Evolutionary conservation across 2,888 invertebrate genomes (phyloP), one percentile per base, ranked within the genome.

Genomic region (Noctua pronuba): DNA sequence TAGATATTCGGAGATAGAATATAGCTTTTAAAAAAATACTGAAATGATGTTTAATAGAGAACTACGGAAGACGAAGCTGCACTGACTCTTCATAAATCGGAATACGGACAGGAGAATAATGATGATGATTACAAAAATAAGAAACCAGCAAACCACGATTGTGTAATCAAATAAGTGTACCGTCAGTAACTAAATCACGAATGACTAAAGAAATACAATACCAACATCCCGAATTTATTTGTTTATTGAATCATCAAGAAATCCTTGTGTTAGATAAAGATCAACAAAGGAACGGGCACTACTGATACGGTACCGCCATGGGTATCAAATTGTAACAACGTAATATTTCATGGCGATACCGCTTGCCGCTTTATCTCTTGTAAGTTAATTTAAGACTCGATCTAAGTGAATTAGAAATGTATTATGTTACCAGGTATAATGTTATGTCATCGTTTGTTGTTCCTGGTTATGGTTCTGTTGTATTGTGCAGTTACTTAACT

Each of bases 311-410:
- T 24, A 62, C 73, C 28, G 82, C 86, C 77, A 64, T 86, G 79
- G 77, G 86, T 84, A 84, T 86, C 86, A 83, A 77, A 84, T 83
- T 84, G 83, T 74, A 74, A 86, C 86, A 83, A 86, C 83, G 86
- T 83, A 83, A 84, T 77, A 86, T 72, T 86, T 84, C 83, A 84
- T 74, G 62, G 46, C 44, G 78, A 86, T 84, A 84, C 60, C 41
- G 65, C 65, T 83, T 78, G 67, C 65, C 73, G 49, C 66, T 67
- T 83, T 84, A 84, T 84, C 86, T 84, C 44, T 41, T 38, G 64
- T 73, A 82, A 84, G 83, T 84, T 83, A 83, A 83, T 86, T 83
- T 83, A 83, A 77, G 72, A 65, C 78, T 74, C 41, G 71, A 74
- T 65, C 60, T 64, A 35, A 70, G 70, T 84, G 86, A 86, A 74